Base-by-base conservation (phyloP, 2,888 invertebrate species). In the Cosmia trapezina region DNA sequence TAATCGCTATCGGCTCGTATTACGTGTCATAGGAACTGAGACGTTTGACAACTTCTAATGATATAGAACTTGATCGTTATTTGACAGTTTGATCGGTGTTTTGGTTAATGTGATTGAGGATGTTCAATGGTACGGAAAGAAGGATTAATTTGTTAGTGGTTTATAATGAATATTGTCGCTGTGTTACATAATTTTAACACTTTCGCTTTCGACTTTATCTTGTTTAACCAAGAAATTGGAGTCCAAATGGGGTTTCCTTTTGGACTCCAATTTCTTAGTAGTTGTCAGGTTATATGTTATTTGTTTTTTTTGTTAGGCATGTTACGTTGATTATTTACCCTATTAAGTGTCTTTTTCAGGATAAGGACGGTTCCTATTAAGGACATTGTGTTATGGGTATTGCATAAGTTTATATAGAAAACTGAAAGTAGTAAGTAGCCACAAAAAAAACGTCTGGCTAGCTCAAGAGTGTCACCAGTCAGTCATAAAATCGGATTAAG, bases 1-100 rank as follows among this genome's bases (percentile, higher is more conserved):
- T 72, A 85, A 85, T 73, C 74, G 76, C 54, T 62, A 60, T 66
- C 45, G 73, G 64, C 63, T 86, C 61, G n/a, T 73, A 76, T 86
- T 79, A 82, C 76, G 64, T 81, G 85, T 78, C 73, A 68, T 65
- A 75, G 68, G 47, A 73, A 79, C 49, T 56, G 59, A 73, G 76
- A 63, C 72, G 66, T 78, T 76, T 81, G 74, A 78, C 73, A 76
- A 76, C 65, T 66, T 57, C 9, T 73, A 71, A 72, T 84, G 66
- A 78, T 51, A 60, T 62, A 64, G 54, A 73, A 78, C 71, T 68
- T 61, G 64, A 73, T 64, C 47, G 37, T 74, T 53, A 72, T 74
- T 76, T 65, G 76, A 70, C 62, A 83, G 65, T 68, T 83, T 62
- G 61, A 72, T 59, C 59, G 22, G 67, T 72, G 62, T 68, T 64